These are phyloP conservation scores for Drosophila kanekoi DNA, from an alignment of 2,888 invertebrate species.

Conservation along the genomic window DNA sequence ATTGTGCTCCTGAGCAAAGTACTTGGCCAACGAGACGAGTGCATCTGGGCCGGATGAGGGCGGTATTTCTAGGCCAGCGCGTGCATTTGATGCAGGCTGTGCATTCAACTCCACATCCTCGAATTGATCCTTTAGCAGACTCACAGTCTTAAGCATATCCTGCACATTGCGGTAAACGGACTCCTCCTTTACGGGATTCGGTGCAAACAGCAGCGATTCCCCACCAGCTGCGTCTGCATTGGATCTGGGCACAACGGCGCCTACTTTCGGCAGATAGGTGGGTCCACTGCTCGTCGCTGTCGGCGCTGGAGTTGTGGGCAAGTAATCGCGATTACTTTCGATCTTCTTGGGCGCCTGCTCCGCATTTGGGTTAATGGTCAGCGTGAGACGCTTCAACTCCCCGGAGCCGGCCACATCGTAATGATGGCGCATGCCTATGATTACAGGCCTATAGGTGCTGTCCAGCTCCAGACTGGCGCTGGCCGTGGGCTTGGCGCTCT, in stretches of 20 bases:
- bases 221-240: conserved; percentile 64
- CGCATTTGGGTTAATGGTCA: conserved; percentile 45
- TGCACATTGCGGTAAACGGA: conserved; percentile 89
- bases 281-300: conserved; percentile 78
- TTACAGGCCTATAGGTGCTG: conserved; percentile 71
- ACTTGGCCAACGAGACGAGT: conserved; percentile 91
- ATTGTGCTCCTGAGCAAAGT: conserved; percentile 88
- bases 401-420: conserved; percentile 69
- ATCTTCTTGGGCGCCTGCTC: conserved; percentile 53
- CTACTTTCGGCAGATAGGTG: conserved; percentile 79
- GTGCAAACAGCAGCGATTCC: conserved; percentile 75
- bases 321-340: conserved; percentile 57
- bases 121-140: conserved; percentile 86
- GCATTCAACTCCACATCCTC: conserved; percentile 85
- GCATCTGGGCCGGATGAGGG: conserved; percentile 92
- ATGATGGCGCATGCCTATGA: conserved; percentile 78
- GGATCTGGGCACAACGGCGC: conserved; percentile 52
- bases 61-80: conserved; percentile 89
- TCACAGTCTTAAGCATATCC: conserved; percentile 89
- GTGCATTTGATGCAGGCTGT: conserved; percentile 85
- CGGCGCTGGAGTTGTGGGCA: conserved; percentile 67
- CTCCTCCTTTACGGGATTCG: conserved; percentile 68
- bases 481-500: conserved; percentile 57
- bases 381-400: conserved; percentile 48
- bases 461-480: conserved; percentile 49